Evolutionary conservation across 2,888 invertebrate genomes (phyloP).

Genomic region (Tachystola acroxantha): DNA sequence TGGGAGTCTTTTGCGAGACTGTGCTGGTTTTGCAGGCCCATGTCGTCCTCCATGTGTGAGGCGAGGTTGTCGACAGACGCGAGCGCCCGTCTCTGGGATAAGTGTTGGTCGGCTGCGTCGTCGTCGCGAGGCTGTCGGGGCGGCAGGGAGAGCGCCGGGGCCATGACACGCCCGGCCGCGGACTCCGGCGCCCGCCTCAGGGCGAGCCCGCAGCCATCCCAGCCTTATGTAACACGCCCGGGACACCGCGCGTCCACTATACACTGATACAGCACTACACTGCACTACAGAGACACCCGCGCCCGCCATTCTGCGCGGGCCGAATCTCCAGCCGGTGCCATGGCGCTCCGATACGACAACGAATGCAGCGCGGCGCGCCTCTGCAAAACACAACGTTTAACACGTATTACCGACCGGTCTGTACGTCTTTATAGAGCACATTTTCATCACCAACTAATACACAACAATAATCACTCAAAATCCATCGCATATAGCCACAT

Average conservation of each 20-base stretch:
- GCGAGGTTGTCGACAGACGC: slow-evolving; percentile 74
- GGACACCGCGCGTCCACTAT: slow-evolving; percentile 35
- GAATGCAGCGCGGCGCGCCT: slow-evolving; percentile 54
- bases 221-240: slow-evolving; percentile 61
- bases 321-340: slow-evolving; percentile 65
- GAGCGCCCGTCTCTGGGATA: slow-evolving; percentile 58
- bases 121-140: slow-evolving; percentile 55
- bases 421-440: slow-evolving; percentile 35
- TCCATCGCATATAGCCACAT: slow-evolving; percentile 30
- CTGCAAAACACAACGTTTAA: slow-evolving; percentile 65
- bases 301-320: slow-evolving; percentile 33
- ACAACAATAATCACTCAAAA: slow-evolving; percentile 24
- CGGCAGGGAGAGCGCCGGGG: slow-evolving; percentile 93
- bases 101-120: slow-evolving; percentile 38
- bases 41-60: slow-evolving; percentile 78
- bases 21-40: slow-evolving; percentile 76
- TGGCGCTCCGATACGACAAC: slow-evolving; percentile 34
- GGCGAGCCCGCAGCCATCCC: slow-evolving; percentile 57
- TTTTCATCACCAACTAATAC: slow-evolving; percentile 18
- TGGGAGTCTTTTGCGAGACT: slow-evolving; percentile 77
- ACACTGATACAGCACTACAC: slow-evolving; percentile 44
- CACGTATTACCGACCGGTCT: slow-evolving; percentile 55
- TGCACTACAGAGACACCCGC: slow-evolving; percentile 37
- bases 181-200: slow-evolving; percentile 70
- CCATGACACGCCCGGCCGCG: slow-evolving; percentile 87